Percentiles rank a stretch among this genome's conserved stretches.
Evolutionary conservation across 1,140 invertebrate genomes (phyloP).

Genomic region (Drosophila orena): DNA sequence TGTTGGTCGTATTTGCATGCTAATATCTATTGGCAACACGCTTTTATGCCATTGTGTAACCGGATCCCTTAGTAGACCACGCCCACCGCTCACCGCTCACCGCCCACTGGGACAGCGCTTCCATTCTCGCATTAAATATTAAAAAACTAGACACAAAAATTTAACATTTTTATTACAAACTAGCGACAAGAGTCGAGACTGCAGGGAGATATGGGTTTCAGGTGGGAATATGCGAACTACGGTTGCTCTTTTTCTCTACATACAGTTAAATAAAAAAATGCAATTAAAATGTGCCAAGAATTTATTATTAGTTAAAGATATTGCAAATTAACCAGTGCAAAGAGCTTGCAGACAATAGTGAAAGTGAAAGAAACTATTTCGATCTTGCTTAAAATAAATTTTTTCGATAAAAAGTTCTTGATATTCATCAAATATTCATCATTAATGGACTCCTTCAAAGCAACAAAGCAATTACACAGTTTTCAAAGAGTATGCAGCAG

Average conservation of each 20-base stretch:
- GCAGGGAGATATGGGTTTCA: background rate
- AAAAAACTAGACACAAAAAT: constrained; percentile 80
- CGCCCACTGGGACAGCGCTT: constrained; percentile 22
- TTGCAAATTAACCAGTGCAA: too few relatives aligned
- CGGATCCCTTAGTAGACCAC: constrained; percentile 30
- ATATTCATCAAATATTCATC: background rate
- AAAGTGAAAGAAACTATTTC: too few relatives aligned
- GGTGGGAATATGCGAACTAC: background rate
- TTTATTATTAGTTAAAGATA: too few relatives aligned
- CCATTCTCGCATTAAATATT: constrained; percentile 75
- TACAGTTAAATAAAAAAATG: background rate
- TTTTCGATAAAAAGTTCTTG: too few relatives aligned
- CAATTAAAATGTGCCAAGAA: background rate
- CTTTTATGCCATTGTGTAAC: constrained; percentile 61
- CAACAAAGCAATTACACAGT: background rate
- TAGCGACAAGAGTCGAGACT: constrained; percentile 43
- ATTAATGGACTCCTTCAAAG: background rate
- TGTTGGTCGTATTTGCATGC: constrained; percentile 78
- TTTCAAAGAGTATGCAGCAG: constrained; percentile 27
- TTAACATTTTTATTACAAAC: constrained; percentile 79
- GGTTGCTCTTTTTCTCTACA: background rate
- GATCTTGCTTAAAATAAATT: too few relatives aligned
- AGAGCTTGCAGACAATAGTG: too few relatives aligned
- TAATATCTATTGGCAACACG: constrained; percentile 74
- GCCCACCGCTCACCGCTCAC: background rate